phyloP scores from a whole-genome alignment of 2,797 vertebrate genomes.

The Setipinna tenuifilis region DNA sequence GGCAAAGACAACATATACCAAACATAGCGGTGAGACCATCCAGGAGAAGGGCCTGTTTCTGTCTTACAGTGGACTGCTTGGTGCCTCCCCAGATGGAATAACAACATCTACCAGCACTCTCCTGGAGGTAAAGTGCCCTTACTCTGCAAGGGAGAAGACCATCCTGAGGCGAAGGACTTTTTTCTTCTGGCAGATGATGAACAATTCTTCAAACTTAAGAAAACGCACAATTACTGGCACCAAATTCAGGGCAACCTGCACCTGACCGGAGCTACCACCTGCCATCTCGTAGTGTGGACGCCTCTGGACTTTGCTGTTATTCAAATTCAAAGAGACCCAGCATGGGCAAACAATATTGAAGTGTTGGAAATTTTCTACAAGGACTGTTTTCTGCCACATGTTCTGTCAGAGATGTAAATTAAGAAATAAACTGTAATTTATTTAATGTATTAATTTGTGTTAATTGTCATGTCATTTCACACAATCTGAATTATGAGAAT shows the following conservation, averaged over 20 bases:
- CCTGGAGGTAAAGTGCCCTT: slow-evolving; percentile 37
- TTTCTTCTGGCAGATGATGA: slow-evolving; percentile 37
- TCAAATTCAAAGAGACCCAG: slow-evolving; percentile 28
- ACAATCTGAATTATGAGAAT: too few relatives aligned
- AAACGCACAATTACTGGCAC: slow-evolving; percentile 31
- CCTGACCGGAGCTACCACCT: slow-evolving; percentile 22
- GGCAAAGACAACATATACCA: slow-evolving; percentile 26
- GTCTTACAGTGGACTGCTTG: slow-evolving; percentile 39
- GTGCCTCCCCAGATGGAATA: slow-evolving; percentile 37
- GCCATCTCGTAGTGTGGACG: slow-evolving; percentile 31
- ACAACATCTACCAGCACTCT: slow-evolving; percentile 26
- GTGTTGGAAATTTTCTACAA: not conserved
- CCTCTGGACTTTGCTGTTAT: slow-evolving; percentile 30
- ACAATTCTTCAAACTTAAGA: slow-evolving; percentile 26
- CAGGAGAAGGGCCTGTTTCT: slow-evolving; percentile 42
- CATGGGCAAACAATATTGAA: slow-evolving; percentile 25
- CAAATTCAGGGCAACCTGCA: slow-evolving; percentile 41
- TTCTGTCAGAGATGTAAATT: not conserved
- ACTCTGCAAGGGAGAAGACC: slow-evolving; percentile 33
- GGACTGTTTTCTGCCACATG: not conserved
- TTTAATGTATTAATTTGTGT: too few relatives aligned
- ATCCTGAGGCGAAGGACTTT: slow-evolving; percentile 32
- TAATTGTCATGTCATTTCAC: too few relatives aligned
- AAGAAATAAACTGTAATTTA: not conserved
- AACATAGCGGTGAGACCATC: slow-evolving; percentile 23